Conservation (phyloP, 2,113 vertebrate species). For the Leiothrix lutea region DNA sequence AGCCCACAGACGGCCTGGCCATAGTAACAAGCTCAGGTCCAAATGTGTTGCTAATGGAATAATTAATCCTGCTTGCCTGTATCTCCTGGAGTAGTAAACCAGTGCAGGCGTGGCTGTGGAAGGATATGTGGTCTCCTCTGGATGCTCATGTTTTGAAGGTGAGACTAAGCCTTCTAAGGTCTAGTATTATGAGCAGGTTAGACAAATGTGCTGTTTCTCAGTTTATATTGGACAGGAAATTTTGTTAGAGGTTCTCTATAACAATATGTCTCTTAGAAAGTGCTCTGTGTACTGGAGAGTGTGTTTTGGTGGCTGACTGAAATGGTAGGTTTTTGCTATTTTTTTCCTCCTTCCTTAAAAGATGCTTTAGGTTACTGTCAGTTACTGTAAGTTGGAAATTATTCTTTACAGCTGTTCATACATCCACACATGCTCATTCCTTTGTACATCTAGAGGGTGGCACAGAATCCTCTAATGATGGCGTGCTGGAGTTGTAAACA, state of each 20-base stretch:
- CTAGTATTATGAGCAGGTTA: background rate
- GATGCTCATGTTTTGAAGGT: background rate
- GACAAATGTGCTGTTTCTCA: background rate
- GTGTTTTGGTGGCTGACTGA: background rate
- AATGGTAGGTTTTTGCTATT: background rate
- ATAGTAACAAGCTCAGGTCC: background rate
- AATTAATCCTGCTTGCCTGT: background rate
- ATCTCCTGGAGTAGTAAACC: background rate
- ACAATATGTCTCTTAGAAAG: background rate
- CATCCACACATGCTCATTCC: accelerated
- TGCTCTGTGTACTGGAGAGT: background rate
- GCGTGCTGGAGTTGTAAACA: background rate
- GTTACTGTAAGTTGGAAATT: background rate
- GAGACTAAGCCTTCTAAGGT: background rate
- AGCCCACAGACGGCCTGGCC: background rate
- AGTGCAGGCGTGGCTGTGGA: background rate
- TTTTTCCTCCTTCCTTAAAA: background rate
- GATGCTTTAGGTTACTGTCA: background rate
- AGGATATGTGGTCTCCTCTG: background rate
- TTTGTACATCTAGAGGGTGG: background rate
- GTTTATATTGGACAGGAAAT: background rate
- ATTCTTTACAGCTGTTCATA: background rate
- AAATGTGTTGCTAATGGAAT: background rate
- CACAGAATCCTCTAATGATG: background rate
- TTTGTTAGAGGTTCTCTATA: background rate